phyloP scores from a whole-genome alignment of 2,888 invertebrate species.

The Microctonus hyperodae region DNA sequence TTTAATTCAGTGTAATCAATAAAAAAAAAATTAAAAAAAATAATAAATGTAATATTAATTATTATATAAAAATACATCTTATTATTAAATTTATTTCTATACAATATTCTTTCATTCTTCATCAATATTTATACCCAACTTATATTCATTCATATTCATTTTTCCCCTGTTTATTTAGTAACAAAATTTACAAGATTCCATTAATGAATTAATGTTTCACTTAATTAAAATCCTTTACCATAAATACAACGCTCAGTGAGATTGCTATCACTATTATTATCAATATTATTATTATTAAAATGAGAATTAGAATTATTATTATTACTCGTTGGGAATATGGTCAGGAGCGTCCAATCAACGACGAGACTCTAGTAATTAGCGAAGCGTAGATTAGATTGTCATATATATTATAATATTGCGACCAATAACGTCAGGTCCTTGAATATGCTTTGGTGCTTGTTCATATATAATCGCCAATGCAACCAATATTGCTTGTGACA shows the following conservation, averaged over 20 bases:
- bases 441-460: slow-evolving; percentile 3
- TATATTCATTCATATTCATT: too few species aligned
- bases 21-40: too few species aligned
- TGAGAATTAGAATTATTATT: slow-evolving; percentile 36
- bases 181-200: slow-evolving; percentile 40
- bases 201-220: too few species aligned
- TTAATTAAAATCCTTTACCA: slow-evolving; percentile 41
- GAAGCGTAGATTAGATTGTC: slow-evolving; percentile 39
- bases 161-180: slow-evolving; percentile 31
- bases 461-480: slow-evolving; percentile 19
- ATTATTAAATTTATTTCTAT: too few species aligned
- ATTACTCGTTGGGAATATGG: slow-evolving; percentile 27
- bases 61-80: too few species aligned
- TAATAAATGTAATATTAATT: too few species aligned
- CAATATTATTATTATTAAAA: background rate
- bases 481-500: slow-evolving; percentile 33
- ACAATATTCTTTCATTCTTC: too few species aligned
- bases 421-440: background rate
- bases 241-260: background rate
- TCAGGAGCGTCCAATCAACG: slow-evolving; percentile 8
- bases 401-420: slow-evolving; percentile 1
- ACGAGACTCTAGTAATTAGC: slow-evolving; percentile 37
- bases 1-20: too few species aligned
- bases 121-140: too few species aligned
- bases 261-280: background rate